Evolutionary conservation across 2,113 vertebrate genomes (phyloP).

Genomic region (Hiodon alosoides): DNA sequence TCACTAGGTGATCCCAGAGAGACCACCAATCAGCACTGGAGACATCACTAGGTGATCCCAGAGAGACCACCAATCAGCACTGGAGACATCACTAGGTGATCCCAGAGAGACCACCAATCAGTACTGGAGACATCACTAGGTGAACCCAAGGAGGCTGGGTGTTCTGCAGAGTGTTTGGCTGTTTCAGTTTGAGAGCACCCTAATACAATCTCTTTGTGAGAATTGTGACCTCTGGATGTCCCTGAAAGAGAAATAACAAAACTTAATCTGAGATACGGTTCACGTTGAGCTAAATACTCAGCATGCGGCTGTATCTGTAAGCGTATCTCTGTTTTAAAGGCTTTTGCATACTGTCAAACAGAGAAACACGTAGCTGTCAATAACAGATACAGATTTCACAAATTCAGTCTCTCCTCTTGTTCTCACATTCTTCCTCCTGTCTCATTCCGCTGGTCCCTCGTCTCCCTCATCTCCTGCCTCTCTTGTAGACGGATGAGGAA

Average conservation of each 20-base stretch:
- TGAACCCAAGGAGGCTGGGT: neutral
- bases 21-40: too few species aligned
- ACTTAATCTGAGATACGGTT: conserved; percentile 25
- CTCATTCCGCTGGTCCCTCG: neutral
- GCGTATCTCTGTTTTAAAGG: neutral
- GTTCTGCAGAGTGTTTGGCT: conserved; percentile 28
- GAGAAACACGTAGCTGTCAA: neutral
- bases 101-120: neutral
- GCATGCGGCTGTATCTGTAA: neutral
- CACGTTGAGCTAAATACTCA: neutral
- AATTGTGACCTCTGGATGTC: conserved; percentile 52
- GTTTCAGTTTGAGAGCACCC: conserved; percentile 43
- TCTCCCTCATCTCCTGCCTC: conserved; percentile 24
- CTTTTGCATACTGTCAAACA: neutral
- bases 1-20: too few species aligned
- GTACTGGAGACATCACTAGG: neutral
- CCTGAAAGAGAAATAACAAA: conserved; percentile 42
- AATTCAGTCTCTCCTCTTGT: neutral
- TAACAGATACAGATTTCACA: neutral
- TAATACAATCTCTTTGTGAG: conserved; percentile 65
- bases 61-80: too few species aligned
- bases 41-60: too few species aligned
- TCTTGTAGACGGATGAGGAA: conserved; percentile 86
- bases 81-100: too few species aligned
- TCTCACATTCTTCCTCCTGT: neutral